phyloP scores from a whole-genome alignment of 2,888 invertebrate genomes.

The Athalia rosae region DNA sequence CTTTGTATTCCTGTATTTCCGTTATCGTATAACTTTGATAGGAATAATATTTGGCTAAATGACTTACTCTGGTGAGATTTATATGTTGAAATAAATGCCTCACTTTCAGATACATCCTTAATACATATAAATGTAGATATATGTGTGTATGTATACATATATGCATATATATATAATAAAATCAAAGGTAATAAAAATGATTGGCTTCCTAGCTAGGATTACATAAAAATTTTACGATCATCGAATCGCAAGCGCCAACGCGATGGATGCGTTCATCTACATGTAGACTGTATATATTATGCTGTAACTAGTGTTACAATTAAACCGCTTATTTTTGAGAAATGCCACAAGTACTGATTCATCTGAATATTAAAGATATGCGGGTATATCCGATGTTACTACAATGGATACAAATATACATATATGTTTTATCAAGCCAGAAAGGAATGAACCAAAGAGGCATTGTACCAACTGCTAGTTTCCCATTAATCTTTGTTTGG shows the following conservation, averaged over 20 bases:
- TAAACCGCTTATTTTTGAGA: conserved; percentile 42
- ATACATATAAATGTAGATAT: neutral
- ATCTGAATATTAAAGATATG: conserved; percentile 29
- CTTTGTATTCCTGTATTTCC: too few relatives aligned
- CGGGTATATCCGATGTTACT: conserved; percentile 22
- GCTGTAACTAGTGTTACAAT: conserved; percentile 35
- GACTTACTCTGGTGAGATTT: too few relatives aligned
- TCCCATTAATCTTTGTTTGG: conserved; percentile 17
- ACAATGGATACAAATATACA: conserved; percentile 16
- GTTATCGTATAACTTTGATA: too few relatives aligned
- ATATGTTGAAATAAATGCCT: too few relatives aligned
- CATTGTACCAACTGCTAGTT: conserved; percentile 21
- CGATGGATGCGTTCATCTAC: conserved; percentile 57
- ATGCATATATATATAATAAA: neutral
- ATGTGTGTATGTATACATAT: neutral
- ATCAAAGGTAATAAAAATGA: conserved; percentile 53
- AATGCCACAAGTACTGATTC: conserved; percentile 33
- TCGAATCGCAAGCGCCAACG: conserved; percentile 55
- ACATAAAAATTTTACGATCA: conserved; percentile 49
- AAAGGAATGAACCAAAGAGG: conserved; percentile 8
- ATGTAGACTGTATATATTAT: conserved; percentile 62
- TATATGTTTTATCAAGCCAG: neutral
- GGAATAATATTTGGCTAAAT: too few relatives aligned
- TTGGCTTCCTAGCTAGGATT: conserved; percentile 66
- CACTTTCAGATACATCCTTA: neutral